Conservation (phyloP, 2,113 vertebrate species). For the Pavo muticus region DNA sequence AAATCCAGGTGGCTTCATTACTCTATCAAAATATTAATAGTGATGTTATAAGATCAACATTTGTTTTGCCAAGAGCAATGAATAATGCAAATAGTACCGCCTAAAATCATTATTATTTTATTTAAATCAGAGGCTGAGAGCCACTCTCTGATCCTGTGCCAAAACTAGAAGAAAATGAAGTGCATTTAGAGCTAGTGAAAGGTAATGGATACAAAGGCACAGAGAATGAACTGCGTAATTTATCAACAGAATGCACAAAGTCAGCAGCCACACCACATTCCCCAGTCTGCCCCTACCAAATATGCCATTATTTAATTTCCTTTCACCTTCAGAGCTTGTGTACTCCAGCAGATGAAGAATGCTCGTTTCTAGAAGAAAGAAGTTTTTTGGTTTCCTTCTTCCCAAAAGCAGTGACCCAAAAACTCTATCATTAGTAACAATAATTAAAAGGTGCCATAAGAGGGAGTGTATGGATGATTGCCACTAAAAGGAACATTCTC, state of each 20-base stretch:
- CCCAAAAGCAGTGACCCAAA: constrained; percentile 71
- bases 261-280: rapidly evolving
- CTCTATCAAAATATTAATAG: constrained; percentile 43
- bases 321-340: background rate
- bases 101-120: constrained; percentile 4
- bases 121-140: constrained; percentile 23
- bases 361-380: constrained; percentile 38
- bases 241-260: background rate
- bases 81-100: constrained; percentile 20
- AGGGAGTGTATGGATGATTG: constrained; percentile 74
- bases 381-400: constrained; percentile 65
- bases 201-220: background rate
- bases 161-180: background rate
- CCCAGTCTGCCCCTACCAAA: background rate
- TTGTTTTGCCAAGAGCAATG: constrained; percentile 57
- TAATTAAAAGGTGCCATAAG: constrained; percentile 79
- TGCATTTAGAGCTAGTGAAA: background rate
- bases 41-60: constrained; percentile 19
- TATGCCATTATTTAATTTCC: rapidly evolving
- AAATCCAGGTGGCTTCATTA: constrained; percentile 41
- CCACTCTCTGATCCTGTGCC: constrained; percentile 2
- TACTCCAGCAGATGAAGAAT: background rate
- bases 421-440: constrained; percentile 76
- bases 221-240: background rate
- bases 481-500: constrained; percentile 76